phyloP scores from a whole-genome alignment of 2,888 invertebrate genomes.

The Diabrotica balteata region DNA sequence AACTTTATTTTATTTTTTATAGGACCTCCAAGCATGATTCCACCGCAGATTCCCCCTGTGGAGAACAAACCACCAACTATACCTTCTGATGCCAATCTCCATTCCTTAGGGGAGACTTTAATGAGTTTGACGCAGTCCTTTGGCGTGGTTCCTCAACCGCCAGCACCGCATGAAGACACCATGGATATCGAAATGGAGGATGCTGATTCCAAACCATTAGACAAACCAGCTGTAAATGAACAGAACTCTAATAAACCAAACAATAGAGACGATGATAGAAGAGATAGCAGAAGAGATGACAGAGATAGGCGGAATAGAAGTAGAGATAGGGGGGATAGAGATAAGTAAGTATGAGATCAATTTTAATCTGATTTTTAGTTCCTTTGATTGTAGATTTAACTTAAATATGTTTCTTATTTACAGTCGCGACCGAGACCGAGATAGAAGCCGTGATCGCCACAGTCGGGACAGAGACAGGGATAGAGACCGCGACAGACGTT shows the following conservation, averaged over 20 bases:
- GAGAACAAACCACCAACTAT: conserved; percentile 39
- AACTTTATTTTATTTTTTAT: background rate
- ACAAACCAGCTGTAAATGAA: conserved; percentile 56
- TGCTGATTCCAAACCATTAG: conserved; percentile 54
- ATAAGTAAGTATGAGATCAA: conserved; percentile 31
- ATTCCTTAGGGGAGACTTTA: conserved; percentile 51
- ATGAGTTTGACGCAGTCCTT: conserved; percentile 61
- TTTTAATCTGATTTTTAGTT: background rate
- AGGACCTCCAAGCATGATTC: conserved; percentile 48
- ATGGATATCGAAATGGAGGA: conserved; percentile 83
- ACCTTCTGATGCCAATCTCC: conserved; percentile 41
- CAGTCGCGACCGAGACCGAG: conserved; percentile 23
- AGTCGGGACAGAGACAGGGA: conserved; percentile 39
- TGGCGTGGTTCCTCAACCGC: conserved; percentile 52
- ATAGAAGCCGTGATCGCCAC: conserved; percentile 16
- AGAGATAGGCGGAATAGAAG: conserved; percentile 50
- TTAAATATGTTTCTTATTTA: conserved; percentile 8
- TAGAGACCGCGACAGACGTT: conserved; percentile 34
- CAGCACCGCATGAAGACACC: conserved; percentile 70
- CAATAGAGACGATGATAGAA: conserved; percentile 37
- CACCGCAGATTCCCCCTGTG: conserved; percentile 41
- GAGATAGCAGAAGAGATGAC: conserved; percentile 44
- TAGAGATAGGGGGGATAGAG: conserved; percentile 44
- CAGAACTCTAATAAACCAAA: conserved; percentile 45
- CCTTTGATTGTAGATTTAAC: background rate